A percentile compares a stretch with the other conserved stretches of the same genome.
Evolutionary conservation across 2,113 vertebrate species (phyloP).

Genomic region (Clarias gariepinus): DNA sequence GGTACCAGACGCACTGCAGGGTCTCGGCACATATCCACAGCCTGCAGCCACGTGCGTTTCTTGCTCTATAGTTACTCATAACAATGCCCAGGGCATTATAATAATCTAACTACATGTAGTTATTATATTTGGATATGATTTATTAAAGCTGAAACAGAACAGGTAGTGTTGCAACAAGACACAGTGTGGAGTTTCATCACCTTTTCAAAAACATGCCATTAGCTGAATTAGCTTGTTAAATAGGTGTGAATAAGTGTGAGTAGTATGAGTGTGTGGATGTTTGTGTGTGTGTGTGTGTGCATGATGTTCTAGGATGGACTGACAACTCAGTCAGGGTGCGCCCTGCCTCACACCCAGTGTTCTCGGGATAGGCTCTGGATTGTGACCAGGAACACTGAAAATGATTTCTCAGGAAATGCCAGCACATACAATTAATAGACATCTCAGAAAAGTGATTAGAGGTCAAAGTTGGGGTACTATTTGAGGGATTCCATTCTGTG

Average conservation of each 20-base stretch:
- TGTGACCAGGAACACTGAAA: neutral
- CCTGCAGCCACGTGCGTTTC: no score
- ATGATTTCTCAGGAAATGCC: neutral
- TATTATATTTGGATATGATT: neutral
- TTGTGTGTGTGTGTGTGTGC: neutral
- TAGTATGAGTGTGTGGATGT: neutral
- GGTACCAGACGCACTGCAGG: neutral
- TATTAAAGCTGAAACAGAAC: neutral
- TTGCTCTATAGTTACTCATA: neutral
- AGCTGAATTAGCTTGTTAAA: neutral
- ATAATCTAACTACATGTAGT: neutral
- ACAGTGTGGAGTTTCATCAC: neutral
- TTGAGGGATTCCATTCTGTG: neutral
- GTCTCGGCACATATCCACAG: neutral
- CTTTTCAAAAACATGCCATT: neutral
- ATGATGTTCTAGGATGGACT: neutral
- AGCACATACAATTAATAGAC: neutral
- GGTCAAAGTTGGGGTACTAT: neutral
- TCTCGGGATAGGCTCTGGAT: neutral
- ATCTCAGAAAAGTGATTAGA: neutral
- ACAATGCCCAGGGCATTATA: neutral
- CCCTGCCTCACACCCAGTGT: neutral
- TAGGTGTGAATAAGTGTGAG: neutral
- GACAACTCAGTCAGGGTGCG: neutral
- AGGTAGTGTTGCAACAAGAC: neutral